A percentile compares a stretch with the other conserved stretches of the same genome.
phyloP scores from a whole-genome alignment of 2,888 invertebrate species.

The Sinhomidia bicolor region DNA sequence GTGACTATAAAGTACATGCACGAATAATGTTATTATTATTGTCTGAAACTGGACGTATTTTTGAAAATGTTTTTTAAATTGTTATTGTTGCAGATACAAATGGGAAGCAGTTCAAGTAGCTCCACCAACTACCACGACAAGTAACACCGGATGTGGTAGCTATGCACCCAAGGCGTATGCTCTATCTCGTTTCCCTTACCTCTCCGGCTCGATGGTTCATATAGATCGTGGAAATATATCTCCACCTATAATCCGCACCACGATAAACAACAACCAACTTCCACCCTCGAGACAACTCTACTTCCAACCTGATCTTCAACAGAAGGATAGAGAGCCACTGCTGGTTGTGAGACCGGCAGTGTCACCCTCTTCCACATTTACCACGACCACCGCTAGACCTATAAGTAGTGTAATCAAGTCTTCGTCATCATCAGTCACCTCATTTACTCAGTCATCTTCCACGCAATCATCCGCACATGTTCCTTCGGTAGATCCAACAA shows the following conservation, averaged over 20 bases:
- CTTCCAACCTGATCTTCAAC: constrained; percentile 54
- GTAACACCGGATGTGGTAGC: constrained; percentile 6
- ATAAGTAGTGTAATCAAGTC: constrained; percentile 14
- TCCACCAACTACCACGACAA: constrained; percentile 44
- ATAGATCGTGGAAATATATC: constrained; percentile 42
- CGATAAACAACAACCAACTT: constrained; percentile 65
- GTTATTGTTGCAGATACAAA: constrained; percentile 52
- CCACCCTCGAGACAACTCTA: constrained; percentile 48
- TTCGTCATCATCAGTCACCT: constrained; percentile 43
- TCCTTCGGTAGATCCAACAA: constrained; percentile 42
- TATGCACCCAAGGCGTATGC: constrained; percentile 66
- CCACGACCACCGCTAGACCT: constrained; percentile 41
- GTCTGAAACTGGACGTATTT: neutral
- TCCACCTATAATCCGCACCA: constrained; percentile 54
- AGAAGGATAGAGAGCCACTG: constrained; percentile 47
- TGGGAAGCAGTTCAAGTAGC: constrained; percentile 65
- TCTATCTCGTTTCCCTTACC: constrained; percentile 57
- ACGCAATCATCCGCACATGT: constrained; percentile 4
- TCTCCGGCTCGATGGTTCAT: constrained; percentile 47
- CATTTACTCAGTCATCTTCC: constrained; percentile 10
- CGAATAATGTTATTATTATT: neutral
- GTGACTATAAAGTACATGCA: neutral
- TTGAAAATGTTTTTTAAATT: neutral
- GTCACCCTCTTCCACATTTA: constrained; percentile 26
- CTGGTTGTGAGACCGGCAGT: constrained; percentile 35